These are phyloP conservation scores for Megalurothrips usitatus DNA, from an alignment of 2,888 invertebrate species.

Conservation along the genomic window DNA sequence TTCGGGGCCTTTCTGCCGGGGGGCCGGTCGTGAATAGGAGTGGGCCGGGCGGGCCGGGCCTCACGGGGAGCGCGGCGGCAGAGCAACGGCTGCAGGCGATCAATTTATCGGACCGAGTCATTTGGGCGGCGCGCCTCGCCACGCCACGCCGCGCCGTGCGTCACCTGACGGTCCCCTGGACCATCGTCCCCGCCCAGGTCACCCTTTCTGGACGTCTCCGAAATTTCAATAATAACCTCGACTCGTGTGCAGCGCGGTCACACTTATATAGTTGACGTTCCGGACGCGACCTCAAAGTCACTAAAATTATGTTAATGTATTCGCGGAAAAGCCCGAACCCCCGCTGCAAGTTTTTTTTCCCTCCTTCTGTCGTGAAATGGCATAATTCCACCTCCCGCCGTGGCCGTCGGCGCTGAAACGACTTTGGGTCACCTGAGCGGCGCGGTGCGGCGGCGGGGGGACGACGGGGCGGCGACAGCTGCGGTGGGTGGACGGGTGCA, in stretches of 20 bases:
- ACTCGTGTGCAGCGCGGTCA: not conserved
- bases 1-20: not conserved
- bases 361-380: not conserved
- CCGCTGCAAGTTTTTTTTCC: not conserved
- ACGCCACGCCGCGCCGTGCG: not conserved
- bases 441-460: not conserved
- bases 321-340: slow-evolving; percentile 14
- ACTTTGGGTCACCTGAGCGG: not conserved
- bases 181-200: not conserved
- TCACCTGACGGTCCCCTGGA: not conserved
- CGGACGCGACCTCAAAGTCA: not conserved
- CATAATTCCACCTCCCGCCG: not conserved
- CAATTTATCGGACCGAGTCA: not conserved
- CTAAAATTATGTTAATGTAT: slow-evolving; percentile 22
- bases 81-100: not conserved
- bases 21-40: not conserved
- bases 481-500: not conserved
- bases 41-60: not conserved
- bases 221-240: not conserved
- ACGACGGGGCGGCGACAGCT: not conserved
- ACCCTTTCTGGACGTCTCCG: not conserved
- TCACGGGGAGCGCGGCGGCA: not conserved
- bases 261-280: not conserved
- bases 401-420: not conserved
- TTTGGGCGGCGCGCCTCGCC: not conserved